Base-by-base conservation (phyloP, 2,113 vertebrate species). In the Melierax canorus region DNA sequence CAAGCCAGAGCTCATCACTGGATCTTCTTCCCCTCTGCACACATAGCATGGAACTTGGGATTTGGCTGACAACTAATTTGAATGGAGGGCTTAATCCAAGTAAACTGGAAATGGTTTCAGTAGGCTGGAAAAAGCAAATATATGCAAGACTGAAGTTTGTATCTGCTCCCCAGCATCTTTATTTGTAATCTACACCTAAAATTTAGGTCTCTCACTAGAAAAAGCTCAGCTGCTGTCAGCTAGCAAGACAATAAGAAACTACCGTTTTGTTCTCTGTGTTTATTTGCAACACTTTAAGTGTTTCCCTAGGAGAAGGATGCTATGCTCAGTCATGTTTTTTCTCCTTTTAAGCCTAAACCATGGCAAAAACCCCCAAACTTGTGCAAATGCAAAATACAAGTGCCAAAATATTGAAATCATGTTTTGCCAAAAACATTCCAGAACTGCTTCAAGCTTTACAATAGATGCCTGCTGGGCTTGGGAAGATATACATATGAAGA, bases 201-300 rank as follows among this genome's bases (percentile, higher is more conserved):
- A 41, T 81, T 36, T 34, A 58, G 19, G 34, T 39, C 5, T 62
- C 36, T 64, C 30, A 8, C 36, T 68, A 39, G 50, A 66, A 56
- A 86, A 38, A 74, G 9, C 45, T 62, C 67, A 83, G 39, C 34
- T 91, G 39, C 36, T 58, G 21, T 32, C 60, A 93, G 32, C 30
- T 38, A 78, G 56, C 8, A 79, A 76, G 50, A 66, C 8, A 76
- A 86, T 0, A 74, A 19, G 15, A 53, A 81, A 67, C 21, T 38
- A 39, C 34, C 26, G 30, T 34, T 93, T 27, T 60, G 38, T 51
- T n/a, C 21, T 74, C 56, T 77, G 34, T 39, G 15, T 24, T 67
- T 81, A 55, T 69, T 27, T 13, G 1, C 26, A 26, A 51, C 0
- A 2, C 50, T 71, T 62, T 20, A 71, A 63, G n/a, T 0, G 0